Percentiles rank a stretch among this genome's conserved stretches.
phyloP scores from a whole-genome alignment of 2,113 vertebrate genomes.

The Strix uralensis region DNA sequence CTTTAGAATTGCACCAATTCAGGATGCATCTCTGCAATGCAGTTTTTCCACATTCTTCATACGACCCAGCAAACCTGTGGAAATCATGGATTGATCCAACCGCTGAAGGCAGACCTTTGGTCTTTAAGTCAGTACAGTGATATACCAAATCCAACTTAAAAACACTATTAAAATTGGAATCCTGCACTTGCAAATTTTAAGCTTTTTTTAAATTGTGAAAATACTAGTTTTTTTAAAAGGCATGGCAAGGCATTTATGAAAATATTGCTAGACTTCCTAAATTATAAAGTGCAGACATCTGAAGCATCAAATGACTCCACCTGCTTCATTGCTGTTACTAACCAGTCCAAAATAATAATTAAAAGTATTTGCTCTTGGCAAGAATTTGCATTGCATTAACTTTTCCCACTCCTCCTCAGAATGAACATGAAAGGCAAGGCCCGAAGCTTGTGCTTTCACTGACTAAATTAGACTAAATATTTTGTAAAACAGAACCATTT shows the following conservation, averaged over 20 bases:
- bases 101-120: not conserved
- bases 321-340: conserved; percentile 16
- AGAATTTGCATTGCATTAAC: conserved; percentile 49
- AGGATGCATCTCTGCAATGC: not conserved
- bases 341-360: conserved; percentile 54
- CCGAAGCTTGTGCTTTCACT: conserved; percentile 25
- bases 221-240: not conserved
- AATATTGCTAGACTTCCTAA: conserved; percentile 28
- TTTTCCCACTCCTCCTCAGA: conserved; percentile 36
- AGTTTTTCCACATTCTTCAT: not conserved
- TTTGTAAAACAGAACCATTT: not conserved
- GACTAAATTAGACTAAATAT: not conserved
- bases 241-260: not conserved
- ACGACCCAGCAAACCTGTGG: not conserved
- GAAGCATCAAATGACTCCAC: conserved; percentile 16
- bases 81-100: accelerated
- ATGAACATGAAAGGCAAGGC: conserved; percentile 20
- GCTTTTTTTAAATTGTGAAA: not conserved
- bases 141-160: not conserved
- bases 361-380: conserved; percentile 7
- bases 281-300: conserved; percentile 48
- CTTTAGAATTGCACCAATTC: not conserved
- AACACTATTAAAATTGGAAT: not conserved
- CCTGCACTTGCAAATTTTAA: not conserved
- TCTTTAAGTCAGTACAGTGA: not conserved